These are phyloP conservation scores for Python bivittatus DNA, from an alignment of 2,113 vertebrate genomes.

Conservation along the genomic window DNA sequence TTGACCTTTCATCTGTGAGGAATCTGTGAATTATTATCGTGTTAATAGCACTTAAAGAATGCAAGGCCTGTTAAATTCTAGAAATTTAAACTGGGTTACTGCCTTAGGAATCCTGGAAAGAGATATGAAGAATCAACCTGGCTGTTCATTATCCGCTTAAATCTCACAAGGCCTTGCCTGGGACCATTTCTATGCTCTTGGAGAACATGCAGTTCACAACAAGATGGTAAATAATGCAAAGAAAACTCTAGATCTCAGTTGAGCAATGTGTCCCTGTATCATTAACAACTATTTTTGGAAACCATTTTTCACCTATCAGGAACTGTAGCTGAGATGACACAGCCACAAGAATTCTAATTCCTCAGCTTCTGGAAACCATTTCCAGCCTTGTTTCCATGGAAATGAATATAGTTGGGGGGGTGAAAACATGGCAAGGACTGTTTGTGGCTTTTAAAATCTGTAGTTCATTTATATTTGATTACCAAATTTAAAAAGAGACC, in stretches of 20 bases:
- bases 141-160: neutral
- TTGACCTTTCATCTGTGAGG: neutral
- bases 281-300: slow-evolving; percentile 30
- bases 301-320: slow-evolving; percentile 11
- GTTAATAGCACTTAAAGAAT: neutral
- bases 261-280: slow-evolving; percentile 3
- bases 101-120: neutral
- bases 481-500: slow-evolving; percentile 19
- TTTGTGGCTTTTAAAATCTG: slow-evolving; percentile 26
- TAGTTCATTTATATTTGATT: slow-evolving; percentile 23
- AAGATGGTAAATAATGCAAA: slow-evolving; percentile 21
- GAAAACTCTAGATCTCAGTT: slow-evolving; percentile 10
- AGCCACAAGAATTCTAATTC: slow-evolving; percentile 44
- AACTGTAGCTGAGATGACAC: slow-evolving; percentile 38
- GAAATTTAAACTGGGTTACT: neutral
- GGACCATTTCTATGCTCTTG: neutral
- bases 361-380: slow-evolving; percentile 33
- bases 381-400: slow-evolving; percentile 39
- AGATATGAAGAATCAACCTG: neutral
- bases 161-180: neutral
- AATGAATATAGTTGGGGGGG: slow-evolving; percentile 24
- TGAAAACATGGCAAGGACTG: slow-evolving; percentile 44
- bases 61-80: neutral
- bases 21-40: neutral
- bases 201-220: neutral